Evolutionary conservation across 2,797 vertebrate genomes (phyloP).

Genomic region (Peromyscus nudipes): DNA sequence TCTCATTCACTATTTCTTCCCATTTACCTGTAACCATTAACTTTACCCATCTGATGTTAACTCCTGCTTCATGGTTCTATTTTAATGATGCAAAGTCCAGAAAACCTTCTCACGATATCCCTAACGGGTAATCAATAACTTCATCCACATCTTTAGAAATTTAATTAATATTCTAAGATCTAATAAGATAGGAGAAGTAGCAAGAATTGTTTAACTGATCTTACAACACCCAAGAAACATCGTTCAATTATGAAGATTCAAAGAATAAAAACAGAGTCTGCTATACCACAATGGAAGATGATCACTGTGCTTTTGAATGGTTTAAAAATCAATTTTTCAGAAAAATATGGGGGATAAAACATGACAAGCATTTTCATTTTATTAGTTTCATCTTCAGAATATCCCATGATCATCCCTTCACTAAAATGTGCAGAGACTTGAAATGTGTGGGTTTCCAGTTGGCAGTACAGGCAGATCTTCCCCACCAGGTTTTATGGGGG

Average conservation of each 20-base stretch:
- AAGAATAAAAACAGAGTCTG: not conserved
- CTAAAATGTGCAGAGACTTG: constrained; percentile 12
- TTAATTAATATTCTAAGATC: not conserved
- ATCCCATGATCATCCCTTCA: not conserved
- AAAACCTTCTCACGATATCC: not conserved
- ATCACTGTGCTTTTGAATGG: not conserved
- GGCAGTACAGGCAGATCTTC: not conserved
- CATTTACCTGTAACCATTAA: no score
- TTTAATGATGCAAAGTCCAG: not conserved
- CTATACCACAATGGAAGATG: not conserved
- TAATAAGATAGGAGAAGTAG: not conserved
- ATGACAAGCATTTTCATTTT: constrained; percentile 35
- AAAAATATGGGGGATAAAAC: not conserved
- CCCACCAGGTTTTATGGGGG: not conserved
- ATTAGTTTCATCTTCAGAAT: constrained; percentile 18
- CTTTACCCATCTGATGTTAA: not conserved
- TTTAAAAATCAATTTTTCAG: not conserved
- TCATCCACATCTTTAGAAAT: constrained; percentile 30
- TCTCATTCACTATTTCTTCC: not conserved
- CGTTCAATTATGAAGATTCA: not conserved
- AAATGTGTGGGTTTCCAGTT: not conserved
- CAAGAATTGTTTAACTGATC: not conserved
- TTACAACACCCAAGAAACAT: not conserved
- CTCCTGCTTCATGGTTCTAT: not conserved
- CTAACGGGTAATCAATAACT: not conserved